Evolutionary conservation across 2,113 vertebrate genomes (phyloP), one percentile per base, ranked within the genome.

Genomic region (Nasalis larvatus): DNA sequence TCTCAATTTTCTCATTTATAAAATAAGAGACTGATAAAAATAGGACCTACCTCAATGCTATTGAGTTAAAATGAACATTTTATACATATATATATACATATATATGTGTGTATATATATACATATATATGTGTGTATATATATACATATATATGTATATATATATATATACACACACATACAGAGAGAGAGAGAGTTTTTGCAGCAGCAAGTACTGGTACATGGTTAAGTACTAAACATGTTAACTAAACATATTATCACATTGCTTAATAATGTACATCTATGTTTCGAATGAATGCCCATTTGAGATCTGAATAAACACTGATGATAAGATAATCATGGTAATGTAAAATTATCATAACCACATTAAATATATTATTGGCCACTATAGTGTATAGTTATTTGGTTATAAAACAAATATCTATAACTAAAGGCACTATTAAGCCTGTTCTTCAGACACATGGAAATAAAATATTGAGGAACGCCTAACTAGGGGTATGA

Each of bases 351-450:
- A 47, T 56, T 77, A 63, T 56, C 40, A 92, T 32, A 86, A 69
- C 17, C 47, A 63, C 47, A 80, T 54, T 76, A 92, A 76, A 47
- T 20, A 69, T 23, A 54, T 42, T 69, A 60, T 85, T 32, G 11
- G 63, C 11, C 11, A 40, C 12, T 84, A 69, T 5, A 78, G 16
- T 58, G 1, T 63, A 10, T 32, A 66, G 10, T 60, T 82, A 30
- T 88, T 93, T 91, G 37, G 11, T 66, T 77, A 69, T 32, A 97
- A 96, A 30, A 14, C 85, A 97, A 90, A 92, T 87, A 37, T 91
- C 71, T 85, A 52, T 63, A 58, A 78, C 32, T 21, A 81, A 92
- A 94, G 52, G 58, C 25, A 80, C 4, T 13, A 8, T 47, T 77
- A 96, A 74, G 56, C 32, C 56, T 85, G 27, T 94, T 87, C 89